Evolutionary conservation across 2,113 vertebrate species (phyloP).

Genomic region (Paramisgurnus dabryanus): DNA sequence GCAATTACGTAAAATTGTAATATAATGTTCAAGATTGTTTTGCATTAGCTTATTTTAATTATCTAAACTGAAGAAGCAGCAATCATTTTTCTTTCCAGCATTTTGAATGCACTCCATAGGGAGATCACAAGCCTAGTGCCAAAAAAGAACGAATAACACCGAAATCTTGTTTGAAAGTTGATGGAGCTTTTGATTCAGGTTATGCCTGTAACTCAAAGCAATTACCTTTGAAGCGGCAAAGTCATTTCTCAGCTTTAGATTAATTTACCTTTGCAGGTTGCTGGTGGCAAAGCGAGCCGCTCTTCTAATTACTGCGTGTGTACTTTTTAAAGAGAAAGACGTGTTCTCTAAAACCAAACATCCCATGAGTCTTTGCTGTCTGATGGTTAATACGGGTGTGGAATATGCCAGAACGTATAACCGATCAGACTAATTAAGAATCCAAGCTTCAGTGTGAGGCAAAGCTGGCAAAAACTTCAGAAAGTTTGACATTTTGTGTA

Average conservation of each 20-base stretch:
- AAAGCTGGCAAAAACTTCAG: not conserved
- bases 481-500: conserved; percentile 10
- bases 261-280: conserved; percentile 25
- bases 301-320: conserved; percentile 32
- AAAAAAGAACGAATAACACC: not conserved
- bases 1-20: too few relatives aligned
- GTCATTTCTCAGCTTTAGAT: conserved; percentile 13
- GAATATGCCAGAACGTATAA: conserved; percentile 36
- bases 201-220: conserved; percentile 12
- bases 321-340: conserved; percentile 31
- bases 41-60: too few relatives aligned
- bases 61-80: too few relatives aligned
- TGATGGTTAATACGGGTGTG: conserved; percentile 26
- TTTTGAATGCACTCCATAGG: too few relatives aligned
- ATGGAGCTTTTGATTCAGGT: conserved; percentile 5
- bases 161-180: not conserved
- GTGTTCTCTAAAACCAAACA: conserved; percentile 30
- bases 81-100: too few relatives aligned
- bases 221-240: conserved; percentile 11
- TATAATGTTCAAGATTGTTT: too few relatives aligned
- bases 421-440: conserved; percentile 45
- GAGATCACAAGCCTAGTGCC: too few relatives aligned
- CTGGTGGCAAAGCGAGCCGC: conserved; percentile 14
- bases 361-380: conserved; percentile 1
- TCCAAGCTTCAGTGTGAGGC: not conserved